Base-by-base conservation (phyloP, 2,797 vertebrate genomes). In the Pseudotriccus pelzelni region DNA sequence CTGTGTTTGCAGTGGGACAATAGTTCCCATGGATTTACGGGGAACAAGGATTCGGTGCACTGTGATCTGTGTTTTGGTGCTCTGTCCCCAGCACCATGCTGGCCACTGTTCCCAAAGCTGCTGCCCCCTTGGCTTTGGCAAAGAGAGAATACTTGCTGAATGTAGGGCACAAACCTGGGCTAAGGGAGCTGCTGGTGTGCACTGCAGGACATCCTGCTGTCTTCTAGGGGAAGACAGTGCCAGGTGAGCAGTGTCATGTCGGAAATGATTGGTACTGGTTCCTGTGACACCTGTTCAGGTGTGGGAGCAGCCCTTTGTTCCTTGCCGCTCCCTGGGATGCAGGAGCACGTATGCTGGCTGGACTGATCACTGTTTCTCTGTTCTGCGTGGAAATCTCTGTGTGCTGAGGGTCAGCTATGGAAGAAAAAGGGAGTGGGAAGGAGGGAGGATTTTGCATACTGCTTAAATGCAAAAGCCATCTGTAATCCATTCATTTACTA, bases 81-180 rank as follows among this genome's bases (percentile, higher is more conserved):
- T 30, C 24, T 73, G 53, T 81, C 52, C 34, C 47, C 28, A n/a
- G 74, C 53, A 19, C 36, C 30, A 1, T 34, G 70, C 62, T 55
- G n/a, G 21, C 17, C 27, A 14, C 6, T 2, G 10, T 12, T 87
- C 27, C 39, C 7, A 27, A 44, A 80, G 41, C 44, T 76, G 37
- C 34, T 73, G 34, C 82, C 70, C 30, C 44, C 36, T 32, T 84
- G 7, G 53, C 82, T 82, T 43, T 73, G 67, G 68, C 63, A 39
- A 67, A 66, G 64, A 44, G 49, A 37, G 49, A 81, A 46, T 44
- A 50, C 66, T 85, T 79, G 68, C 78, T 83, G 88, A 79, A 37
- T 12, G 47, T 22, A 72, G 25, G 39, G 60, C 74, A 84, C 41
- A 75, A 68, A 3, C 11, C 20, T 19, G 44, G 44, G 68, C 49